phyloP scores from a whole-genome alignment of 2,888 invertebrate species.

The Orthosia gracilis region DNA sequence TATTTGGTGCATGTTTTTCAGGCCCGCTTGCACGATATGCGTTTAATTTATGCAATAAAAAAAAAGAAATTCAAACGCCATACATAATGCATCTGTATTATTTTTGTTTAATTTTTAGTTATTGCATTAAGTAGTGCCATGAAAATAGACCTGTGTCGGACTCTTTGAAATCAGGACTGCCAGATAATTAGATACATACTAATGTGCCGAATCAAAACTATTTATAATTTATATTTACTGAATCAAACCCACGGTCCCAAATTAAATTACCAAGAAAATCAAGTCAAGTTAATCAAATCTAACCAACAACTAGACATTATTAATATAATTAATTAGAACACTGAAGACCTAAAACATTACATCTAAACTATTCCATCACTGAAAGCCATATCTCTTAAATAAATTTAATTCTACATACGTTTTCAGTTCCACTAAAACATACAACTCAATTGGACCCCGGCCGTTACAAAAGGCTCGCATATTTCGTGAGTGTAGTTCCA shows the following conservation, averaged over 20 bases:
- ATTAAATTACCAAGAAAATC: not conserved
- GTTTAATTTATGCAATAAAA: not conserved
- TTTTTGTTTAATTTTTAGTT: not conserved
- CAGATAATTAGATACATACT: not conserved
- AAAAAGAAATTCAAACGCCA: not conserved
- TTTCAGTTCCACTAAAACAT: not conserved
- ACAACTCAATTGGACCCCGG: not conserved
- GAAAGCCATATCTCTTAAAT: not conserved
- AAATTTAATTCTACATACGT: not conserved
- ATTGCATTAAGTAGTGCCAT: not conserved
- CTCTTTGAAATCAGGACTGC: not conserved
- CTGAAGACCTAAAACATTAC: no score
- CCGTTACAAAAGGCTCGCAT: slow-evolving; percentile 38
- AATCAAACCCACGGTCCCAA: not conserved
- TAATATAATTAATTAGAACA: slow-evolving; percentile 9
- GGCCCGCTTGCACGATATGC: not conserved
- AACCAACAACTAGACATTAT: slow-evolving; percentile 1
- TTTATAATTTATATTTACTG: not conserved
- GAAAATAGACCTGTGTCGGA: not conserved
- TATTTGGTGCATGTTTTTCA: not conserved
- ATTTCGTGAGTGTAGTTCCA: slow-evolving; percentile 58
- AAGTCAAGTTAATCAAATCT: slow-evolving; percentile 19
- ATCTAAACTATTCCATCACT: not conserved
- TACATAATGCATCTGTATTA: not conserved
- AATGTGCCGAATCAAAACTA: not conserved